A percentile compares a stretch with the other conserved stretches of the same genome.
phyloP scores from a whole-genome alignment of 2,113 vertebrate genomes.

The Tretioscincus oriximinensis region DNA sequence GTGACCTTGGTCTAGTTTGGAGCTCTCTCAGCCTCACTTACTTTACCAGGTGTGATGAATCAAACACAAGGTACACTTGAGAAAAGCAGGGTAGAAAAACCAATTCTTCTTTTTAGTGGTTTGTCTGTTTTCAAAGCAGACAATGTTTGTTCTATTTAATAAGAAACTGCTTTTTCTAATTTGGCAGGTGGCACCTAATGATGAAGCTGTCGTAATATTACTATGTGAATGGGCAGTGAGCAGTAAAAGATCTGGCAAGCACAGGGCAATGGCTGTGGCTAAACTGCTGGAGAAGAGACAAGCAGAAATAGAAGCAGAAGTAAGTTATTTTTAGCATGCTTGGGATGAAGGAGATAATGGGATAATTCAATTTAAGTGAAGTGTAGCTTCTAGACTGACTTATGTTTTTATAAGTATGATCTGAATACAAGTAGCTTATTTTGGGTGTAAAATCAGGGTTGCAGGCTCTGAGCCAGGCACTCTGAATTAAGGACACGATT shows the following conservation, averaged over 20 bases:
- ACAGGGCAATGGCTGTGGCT: slow-evolving; percentile 74
- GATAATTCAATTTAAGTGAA: background rate
- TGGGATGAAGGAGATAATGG: background rate
- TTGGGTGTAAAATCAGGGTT: background rate
- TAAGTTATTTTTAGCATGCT: slow-evolving; percentile 37
- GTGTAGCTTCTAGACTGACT: background rate
- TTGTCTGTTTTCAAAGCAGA: background rate
- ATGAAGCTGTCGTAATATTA: slow-evolving; percentile 67
- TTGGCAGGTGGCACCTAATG: slow-evolving; percentile 59
- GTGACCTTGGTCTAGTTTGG: too few relatives aligned
- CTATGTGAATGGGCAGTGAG: slow-evolving; percentile 77
- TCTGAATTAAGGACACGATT: too few relatives aligned
- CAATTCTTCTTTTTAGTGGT: too few relatives aligned
- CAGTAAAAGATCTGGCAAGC: slow-evolving; percentile 71
- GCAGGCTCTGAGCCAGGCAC: too few relatives aligned
- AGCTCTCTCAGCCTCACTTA: too few relatives aligned
- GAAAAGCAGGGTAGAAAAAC: too few relatives aligned
- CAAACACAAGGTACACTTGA: too few relatives aligned
- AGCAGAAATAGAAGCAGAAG: slow-evolving; percentile 74
- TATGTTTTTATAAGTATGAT: background rate
- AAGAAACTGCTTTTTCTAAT: background rate
- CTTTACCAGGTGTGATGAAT: too few relatives aligned
- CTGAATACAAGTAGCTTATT: background rate
- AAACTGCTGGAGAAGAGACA: slow-evolving; percentile 77
- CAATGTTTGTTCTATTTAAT: background rate